phyloP scores from a whole-genome alignment of 2,888 invertebrate genomes.

The Drepanosiphum platanoidis region DNA sequence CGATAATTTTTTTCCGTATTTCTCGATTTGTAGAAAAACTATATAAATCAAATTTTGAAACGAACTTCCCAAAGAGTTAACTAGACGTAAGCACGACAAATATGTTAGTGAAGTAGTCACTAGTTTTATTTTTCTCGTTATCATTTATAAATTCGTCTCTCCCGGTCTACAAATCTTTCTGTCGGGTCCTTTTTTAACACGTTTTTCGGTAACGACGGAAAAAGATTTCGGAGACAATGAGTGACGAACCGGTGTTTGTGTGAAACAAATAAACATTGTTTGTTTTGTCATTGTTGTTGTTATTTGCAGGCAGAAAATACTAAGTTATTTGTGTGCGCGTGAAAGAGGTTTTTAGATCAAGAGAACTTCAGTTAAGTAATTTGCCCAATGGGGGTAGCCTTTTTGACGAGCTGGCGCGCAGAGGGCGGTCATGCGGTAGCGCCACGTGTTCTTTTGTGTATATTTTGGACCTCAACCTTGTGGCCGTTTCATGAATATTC shows the following conservation, averaged over 20 bases:
- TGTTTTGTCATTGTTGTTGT: conserved; percentile 39
- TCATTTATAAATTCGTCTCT: neutral
- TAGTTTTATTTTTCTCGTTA: no score
- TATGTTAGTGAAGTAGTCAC: no score
- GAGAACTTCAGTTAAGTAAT: conserved; percentile 54
- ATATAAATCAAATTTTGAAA: no score
- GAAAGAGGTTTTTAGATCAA: conserved; percentile 27
- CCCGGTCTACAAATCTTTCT: neutral
- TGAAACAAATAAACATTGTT: conserved; percentile 37
- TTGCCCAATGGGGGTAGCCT: conserved; percentile 48
- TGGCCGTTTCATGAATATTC: conserved; percentile 44
- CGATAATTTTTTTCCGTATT: no score
- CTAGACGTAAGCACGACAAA: no score
- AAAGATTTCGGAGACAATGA: conserved; percentile 32
- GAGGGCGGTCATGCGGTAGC: conserved; percentile 17
- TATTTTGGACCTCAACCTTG: neutral
- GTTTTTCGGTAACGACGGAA: conserved; percentile 1
- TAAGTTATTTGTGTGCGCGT: conserved; percentile 1
- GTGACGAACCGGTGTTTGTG: conserved; percentile 3
- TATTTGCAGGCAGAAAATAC: conserved; percentile 45
- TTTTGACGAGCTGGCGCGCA: conserved; percentile 44
- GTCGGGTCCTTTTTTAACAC: conserved; percentile 6
- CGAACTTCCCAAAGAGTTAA: no score
- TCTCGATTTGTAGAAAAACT: no score
- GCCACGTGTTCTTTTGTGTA: conserved; percentile 21